Evolutionary conservation across 2,113 vertebrate species (phyloP), one percentile per base, ranked within the genome.

Genomic region (Chlamydotis undulata): DNA sequence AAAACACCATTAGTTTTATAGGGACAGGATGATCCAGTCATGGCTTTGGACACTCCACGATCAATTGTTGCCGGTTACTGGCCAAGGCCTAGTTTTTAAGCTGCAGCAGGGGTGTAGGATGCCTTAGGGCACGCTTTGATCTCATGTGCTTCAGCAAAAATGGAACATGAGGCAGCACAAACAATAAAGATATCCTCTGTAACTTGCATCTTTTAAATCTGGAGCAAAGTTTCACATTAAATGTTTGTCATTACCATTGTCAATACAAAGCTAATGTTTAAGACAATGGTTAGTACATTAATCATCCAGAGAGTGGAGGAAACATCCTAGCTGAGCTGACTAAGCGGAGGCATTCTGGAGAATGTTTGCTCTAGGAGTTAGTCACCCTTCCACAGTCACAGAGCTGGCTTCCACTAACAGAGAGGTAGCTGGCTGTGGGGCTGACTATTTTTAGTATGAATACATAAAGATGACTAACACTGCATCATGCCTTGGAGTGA

Each of bases 381-480:
- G 94, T 96, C 96, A 97, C 90, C 52, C 89, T 86, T 93, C 81
- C 65, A 90, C 37, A 96, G 82, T 90, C 84, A 94, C 55, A 91
- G 71, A 93, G 86, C 57, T 83, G 77, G 91, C 83, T 96, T 77
- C 93, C 84, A 95, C 83, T 84, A 59, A 73, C 74, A 65, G 61
- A 95, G 89, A 94, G 84, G 91, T 94, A 94, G 91, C 17, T 95
- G 94, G 83, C 89, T 95, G 67, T 86, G 77, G 83, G 69, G 65
- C 26, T 93, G 88, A 33, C 86, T 96, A 96, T 97, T 96, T 96
- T 96, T 96, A 96, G 96, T 67, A 52, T 70, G 95, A 95, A 94
- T 96, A 79, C 82, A 96, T 94, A 53, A 94, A 93, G 88, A 96
- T 96, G 93, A 97, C 91, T 97, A 97, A 96, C 57, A 83, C 79